phyloP scores from a whole-genome alignment of 2,113 vertebrate species.

The Phasianus colchicus region DNA sequence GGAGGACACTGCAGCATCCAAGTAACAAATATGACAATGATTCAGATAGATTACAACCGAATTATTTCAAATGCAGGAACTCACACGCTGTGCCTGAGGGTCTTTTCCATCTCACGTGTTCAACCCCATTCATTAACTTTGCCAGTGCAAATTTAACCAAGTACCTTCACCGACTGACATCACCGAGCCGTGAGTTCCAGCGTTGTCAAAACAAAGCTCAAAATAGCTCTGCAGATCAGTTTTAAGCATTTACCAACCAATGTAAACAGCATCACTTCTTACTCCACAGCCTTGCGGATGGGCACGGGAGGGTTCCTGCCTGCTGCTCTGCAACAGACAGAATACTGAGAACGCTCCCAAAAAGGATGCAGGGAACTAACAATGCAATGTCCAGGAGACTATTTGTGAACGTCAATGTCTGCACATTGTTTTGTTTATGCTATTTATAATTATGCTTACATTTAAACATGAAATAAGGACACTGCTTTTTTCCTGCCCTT shows the following conservation, averaged over 20 bases:
- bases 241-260: not conserved
- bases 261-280: conserved; percentile 12
- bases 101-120: not conserved
- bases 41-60: not conserved
- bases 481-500: conserved; percentile 61
- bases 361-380: conserved; percentile 43
- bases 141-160: not conserved
- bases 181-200: not conserved
- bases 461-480: conserved; percentile 13
- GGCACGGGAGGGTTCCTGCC: conserved; percentile 5
- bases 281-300: not conserved
- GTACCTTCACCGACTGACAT: not conserved
- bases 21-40: not conserved
- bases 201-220: conserved; percentile 48
- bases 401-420: conserved; percentile 1
- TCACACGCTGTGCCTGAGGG: not conserved
- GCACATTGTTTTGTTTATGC: conserved; percentile 29
- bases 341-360: conserved; percentile 18
- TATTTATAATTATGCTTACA: conserved; percentile 69
- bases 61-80: not conserved
- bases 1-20: not conserved
- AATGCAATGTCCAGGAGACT: not conserved
- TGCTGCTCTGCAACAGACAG: not conserved
- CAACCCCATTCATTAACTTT: not conserved
- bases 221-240: conserved; percentile 4